These are phyloP conservation scores for Chelonus formosanus DNA, from an alignment of 2,888 invertebrate genomes.

Conservation along the genomic window DNA sequence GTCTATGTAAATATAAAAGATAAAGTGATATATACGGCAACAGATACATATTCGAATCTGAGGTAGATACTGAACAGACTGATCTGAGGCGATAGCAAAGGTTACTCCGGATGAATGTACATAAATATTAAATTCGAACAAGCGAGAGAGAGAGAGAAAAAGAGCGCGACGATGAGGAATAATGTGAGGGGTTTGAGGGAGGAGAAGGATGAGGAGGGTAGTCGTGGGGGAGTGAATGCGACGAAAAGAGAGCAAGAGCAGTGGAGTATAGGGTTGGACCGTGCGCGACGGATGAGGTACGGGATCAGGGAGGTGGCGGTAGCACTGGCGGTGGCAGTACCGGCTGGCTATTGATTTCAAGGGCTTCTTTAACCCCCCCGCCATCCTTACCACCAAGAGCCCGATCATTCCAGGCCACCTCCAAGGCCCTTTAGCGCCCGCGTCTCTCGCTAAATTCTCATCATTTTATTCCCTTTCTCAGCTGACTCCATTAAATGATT, in stretches of 20 bases:
- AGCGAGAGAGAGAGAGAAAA: no score
- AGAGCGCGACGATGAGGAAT: constrained; percentile 10
- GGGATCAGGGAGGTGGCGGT: constrained; percentile 49
- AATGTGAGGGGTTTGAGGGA: constrained; percentile 22
- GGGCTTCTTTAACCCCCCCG: constrained; percentile 62
- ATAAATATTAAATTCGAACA: no score
- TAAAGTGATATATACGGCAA: no score
- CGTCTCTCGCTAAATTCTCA: constrained; percentile 38
- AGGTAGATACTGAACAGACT: no score
- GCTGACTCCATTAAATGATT: no score
- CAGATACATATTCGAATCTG: no score
- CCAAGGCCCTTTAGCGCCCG: constrained; percentile 53
- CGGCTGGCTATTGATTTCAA: constrained; percentile 65
- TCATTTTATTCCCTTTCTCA: neutral
- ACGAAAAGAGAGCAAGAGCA: constrained; percentile 12
- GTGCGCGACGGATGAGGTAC: constrained; percentile 36
- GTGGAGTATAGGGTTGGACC: constrained; percentile 31
- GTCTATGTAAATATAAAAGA: no score
- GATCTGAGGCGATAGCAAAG: no score
- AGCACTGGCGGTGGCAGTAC: constrained; percentile 62
- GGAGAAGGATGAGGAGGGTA: constrained; percentile 29
- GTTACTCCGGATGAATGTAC: no score
- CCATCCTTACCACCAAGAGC: constrained; percentile 48
- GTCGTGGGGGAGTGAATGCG: constrained; percentile 12
- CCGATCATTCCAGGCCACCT: constrained; percentile 58